Evolutionary conservation across 2,888 invertebrate species (phyloP), one percentile per base, ranked within the genome.

Genomic region (Drosophila formosana): DNA sequence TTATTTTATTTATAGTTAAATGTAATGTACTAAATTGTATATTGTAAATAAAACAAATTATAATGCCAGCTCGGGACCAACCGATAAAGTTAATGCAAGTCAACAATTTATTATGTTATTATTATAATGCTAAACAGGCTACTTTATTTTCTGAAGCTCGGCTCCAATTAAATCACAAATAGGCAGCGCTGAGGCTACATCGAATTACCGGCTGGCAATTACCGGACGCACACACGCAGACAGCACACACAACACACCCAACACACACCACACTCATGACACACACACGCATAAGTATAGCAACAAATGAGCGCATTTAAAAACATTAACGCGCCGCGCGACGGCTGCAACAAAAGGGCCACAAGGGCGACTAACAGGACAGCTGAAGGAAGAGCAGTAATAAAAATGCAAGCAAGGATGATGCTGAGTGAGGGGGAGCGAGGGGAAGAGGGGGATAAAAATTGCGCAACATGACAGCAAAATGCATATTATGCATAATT

Each of bases 401-500:
- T 78, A 80, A 82, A 80, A 82, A 76, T 71, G 68, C 58, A 51
- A 45, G 63, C 34, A 34, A 11, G 4, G 34, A 34, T 18, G 41
- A 13, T 37, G 30, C 0, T 11, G 34, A 7, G 6, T 5, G 26
- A 23, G 26, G 3, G 18, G 26, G 28, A 8, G 52, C 0, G 41
- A 4, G 53, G 18, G 18, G 8, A 13, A 47, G 47, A 53, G 50
- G 50, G 53, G 62, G 58, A 77, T 72, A 72, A 78, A 88, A 89
- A 90, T 90, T 86, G 89, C 82, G 80, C 76, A 78, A 79, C 85
- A 87, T 87, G 90, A 89, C 90, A 86, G 88, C 88, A 90, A 88
- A 83, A 88, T 86, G 86, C 90, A 90, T 90, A 90, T 90, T 90
- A 90, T 90, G 90, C 90, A 90, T 90, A 90, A 90, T 90, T 90